Percentiles rank a stretch among this genome's conserved stretches.
These are phyloP conservation scores for Phoebastria nigripes DNA, from an alignment of 2,797 vertebrate genomes.

Conservation along the genomic window DNA sequence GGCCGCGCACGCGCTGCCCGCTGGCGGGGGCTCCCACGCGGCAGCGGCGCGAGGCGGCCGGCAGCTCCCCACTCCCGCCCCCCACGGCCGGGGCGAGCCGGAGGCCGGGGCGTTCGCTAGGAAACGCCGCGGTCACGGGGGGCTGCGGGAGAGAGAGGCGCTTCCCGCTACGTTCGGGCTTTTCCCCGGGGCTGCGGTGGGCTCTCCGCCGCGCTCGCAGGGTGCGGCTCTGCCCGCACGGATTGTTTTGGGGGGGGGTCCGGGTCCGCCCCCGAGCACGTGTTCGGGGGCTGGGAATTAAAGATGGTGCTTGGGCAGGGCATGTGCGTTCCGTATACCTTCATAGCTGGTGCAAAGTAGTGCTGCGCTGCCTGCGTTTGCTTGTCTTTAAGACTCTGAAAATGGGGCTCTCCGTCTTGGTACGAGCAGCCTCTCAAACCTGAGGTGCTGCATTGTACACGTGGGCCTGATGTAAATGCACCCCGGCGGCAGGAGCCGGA, in stretches of 20 bases:
- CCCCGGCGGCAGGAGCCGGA: not conserved
- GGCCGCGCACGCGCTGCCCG: not conserved
- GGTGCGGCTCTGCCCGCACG: not conserved
- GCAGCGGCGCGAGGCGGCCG: not conserved
- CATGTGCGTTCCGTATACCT: not conserved
- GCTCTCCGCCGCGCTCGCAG: no score
- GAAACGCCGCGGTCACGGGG: no score
- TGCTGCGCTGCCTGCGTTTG: fast-evolving
- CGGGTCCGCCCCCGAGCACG: not conserved
- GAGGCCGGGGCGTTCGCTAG: not conserved
- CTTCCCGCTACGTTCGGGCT: fast-evolving
- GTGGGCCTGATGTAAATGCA: not conserved
- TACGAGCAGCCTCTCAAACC: fast-evolving
- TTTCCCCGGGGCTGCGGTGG: not conserved
- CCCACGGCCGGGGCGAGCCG: not conserved
- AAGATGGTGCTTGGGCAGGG: not conserved
- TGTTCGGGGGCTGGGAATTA: not conserved
- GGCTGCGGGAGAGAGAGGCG: no score
- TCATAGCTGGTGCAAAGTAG: fast-evolving
- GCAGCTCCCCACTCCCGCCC: no score
- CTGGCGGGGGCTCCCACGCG: not conserved
- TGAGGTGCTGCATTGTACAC: fast-evolving
- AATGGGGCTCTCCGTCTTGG: not conserved
- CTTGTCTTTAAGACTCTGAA: fast-evolving
- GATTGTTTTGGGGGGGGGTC: not conserved